Evolutionary conservation across 2,888 invertebrate species (phyloP).

Genomic region (Salpingus planirostris): DNA sequence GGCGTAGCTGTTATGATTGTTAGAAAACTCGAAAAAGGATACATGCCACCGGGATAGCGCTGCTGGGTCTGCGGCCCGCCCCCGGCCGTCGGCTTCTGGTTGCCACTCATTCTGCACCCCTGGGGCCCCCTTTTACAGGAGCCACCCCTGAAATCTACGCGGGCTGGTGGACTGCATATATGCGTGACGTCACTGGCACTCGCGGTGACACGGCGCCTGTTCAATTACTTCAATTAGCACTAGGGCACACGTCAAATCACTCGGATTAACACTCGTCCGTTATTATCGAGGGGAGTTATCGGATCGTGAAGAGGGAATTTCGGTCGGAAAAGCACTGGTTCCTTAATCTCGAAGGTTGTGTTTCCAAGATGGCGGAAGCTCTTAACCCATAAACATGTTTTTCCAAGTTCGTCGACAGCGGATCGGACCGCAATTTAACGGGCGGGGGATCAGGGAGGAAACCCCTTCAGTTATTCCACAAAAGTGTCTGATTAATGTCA

Average conservation of each 20-base stretch:
- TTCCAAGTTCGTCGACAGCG: conserved; percentile 13
- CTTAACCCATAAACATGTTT: conserved; percentile 42
- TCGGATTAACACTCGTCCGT: no score
- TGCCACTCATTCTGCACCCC: conserved; percentile 60
- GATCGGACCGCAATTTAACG: conserved; percentile 1
- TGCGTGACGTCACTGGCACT: conserved; percentile 28
- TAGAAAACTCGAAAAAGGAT: conserved; percentile 46
- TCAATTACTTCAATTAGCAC: no score
- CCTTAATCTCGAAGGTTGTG: conserved; percentile 41
- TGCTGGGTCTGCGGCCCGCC: conserved; percentile 49
- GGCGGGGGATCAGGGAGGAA: conserved; percentile 17
- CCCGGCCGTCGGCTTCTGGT: conserved; percentile 56
- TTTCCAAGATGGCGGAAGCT: conserved; percentile 42
- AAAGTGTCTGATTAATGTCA: conserved; percentile 35
- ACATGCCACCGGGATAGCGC: conserved; percentile 49
- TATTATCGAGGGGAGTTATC: no score
- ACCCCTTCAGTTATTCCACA: conserved; percentile 21
- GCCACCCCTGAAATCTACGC: no score
- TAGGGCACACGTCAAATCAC: no score
- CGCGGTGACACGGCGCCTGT: not conserved
- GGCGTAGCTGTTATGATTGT: conserved; percentile 26
- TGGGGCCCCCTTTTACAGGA: conserved; percentile 50
- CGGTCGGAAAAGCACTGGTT: no score
- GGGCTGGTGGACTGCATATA: conserved; percentile 42
- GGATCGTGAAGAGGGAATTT: no score